Percentiles rank a stretch among this genome's conserved stretches.
Conservation (phyloP, 2,113 vertebrate species). For the Rhineura floridana region DNA sequence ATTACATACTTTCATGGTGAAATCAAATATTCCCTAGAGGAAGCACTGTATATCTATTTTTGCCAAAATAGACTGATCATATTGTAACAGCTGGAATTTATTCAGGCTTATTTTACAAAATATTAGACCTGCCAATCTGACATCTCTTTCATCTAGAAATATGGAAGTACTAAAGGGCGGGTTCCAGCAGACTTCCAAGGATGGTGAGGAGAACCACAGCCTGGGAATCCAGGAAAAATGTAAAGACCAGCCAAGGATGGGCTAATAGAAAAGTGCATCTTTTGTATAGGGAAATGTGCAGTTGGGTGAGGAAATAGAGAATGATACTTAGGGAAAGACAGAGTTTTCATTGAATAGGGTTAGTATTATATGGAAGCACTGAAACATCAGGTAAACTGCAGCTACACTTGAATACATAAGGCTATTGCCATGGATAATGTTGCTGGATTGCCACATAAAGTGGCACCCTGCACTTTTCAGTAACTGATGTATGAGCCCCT, state of each 20-base stretch:
- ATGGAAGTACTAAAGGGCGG: not conserved
- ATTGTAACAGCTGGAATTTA: slow-evolving; percentile 33
- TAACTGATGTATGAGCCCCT: not conserved
- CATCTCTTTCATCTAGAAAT: slow-evolving; percentile 39
- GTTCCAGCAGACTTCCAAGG: not conserved
- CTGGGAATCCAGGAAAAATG: not conserved
- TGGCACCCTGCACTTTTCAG: not conserved
- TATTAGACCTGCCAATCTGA: slow-evolving; percentile 28
- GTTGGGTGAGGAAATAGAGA: not conserved
- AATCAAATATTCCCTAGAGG: slow-evolving; percentile 21
- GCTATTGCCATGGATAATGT: not conserved
- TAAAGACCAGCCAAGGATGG: not conserved
- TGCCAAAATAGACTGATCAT: slow-evolving; percentile 40
- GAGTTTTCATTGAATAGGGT: not conserved
- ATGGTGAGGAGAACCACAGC: not conserved
- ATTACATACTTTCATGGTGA: slow-evolving; percentile 20
- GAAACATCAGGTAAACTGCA: not conserved
- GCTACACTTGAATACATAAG: not conserved
- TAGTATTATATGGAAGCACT: not conserved
- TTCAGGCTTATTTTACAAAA: slow-evolving; percentile 21
- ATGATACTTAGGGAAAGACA: too few relatives aligned
- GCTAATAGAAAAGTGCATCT: slow-evolving; percentile 15
- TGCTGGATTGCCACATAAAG: not conserved
- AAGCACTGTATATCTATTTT: slow-evolving; percentile 2
- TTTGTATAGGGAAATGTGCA: not conserved